phyloP scores from a whole-genome alignment of 1,140 invertebrate genomes.

The Hypsibius dujardini region DNA sequence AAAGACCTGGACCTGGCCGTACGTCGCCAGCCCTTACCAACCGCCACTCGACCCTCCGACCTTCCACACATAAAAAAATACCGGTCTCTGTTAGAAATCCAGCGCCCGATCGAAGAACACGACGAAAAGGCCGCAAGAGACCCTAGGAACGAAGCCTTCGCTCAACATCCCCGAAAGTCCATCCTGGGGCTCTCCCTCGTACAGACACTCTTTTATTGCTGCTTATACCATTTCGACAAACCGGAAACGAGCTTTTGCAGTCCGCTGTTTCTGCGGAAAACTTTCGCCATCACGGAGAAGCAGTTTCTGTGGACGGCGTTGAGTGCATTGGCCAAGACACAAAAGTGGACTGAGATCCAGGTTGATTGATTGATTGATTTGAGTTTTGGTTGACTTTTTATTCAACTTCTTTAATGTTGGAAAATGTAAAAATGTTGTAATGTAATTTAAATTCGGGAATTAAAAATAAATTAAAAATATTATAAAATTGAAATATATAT shows the following conservation, averaged over 20 bases:
- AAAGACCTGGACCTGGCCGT: no score
- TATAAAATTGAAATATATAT: no score
- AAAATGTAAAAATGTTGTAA: no score
- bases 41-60: no score
- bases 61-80: conserved; percentile 20
- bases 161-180: conserved; percentile 24
- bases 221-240: conserved; percentile 30
- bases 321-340: conserved; percentile 27
- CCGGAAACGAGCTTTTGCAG: conserved; percentile 19
- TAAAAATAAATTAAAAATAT: no score
- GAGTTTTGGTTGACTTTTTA: no score
- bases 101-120: conserved; percentile 30
- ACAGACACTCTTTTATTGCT: conserved; percentile 29
- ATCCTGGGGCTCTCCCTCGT: conserved; percentile 28
- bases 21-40: no score
- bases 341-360: conserved; percentile 30
- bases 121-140: conserved; percentile 26
- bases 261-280: conserved; percentile 22
- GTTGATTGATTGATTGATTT: no score
- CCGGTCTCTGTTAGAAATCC: conserved; percentile 28
- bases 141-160: conserved; percentile 23
- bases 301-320: conserved; percentile 31
- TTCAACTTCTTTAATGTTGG: no score
- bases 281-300: conserved; percentile 29
- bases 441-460: no score